phyloP scores from a whole-genome alignment of 2,113 vertebrate genomes.

The Burhinus bistriatus region DNA sequence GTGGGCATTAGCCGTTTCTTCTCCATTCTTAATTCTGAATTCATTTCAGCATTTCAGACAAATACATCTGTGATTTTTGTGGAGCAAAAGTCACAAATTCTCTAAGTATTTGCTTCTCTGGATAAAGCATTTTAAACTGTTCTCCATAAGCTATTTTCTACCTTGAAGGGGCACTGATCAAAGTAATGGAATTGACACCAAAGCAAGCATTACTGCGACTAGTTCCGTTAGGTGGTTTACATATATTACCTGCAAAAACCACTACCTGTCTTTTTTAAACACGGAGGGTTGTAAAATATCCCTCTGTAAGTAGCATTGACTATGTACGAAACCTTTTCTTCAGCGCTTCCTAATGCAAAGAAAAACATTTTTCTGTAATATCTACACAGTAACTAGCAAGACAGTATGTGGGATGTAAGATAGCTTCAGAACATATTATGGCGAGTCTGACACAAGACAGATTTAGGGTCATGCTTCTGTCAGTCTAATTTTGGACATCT shows the following conservation, averaged over 20 bases:
- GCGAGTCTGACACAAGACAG: background rate
- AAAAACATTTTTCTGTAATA: background rate
- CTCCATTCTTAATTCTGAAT: background rate
- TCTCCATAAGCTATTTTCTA: background rate
- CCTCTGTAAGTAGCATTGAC: background rate
- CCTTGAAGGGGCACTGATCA: background rate
- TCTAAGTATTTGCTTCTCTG: background rate
- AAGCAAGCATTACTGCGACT: background rate
- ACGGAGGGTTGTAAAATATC: background rate
- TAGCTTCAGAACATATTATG: background rate
- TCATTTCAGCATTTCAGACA: background rate
- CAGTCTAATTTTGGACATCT: slow-evolving; percentile 8
- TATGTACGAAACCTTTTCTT: background rate
- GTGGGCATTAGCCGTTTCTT: background rate
- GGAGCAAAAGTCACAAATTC: background rate
- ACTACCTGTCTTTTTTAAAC: too few species aligned
- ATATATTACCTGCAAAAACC: background rate
- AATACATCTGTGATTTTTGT: background rate
- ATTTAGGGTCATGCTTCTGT: background rate
- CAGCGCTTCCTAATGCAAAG: background rate
- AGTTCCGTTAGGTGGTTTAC: background rate
- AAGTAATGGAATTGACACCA: background rate
- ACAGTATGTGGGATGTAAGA: background rate
- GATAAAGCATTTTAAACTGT: background rate
- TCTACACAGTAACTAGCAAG: background rate